phyloP scores from a whole-genome alignment of 2,113 vertebrate species.

The Chiloscyllium plagiosum region DNA sequence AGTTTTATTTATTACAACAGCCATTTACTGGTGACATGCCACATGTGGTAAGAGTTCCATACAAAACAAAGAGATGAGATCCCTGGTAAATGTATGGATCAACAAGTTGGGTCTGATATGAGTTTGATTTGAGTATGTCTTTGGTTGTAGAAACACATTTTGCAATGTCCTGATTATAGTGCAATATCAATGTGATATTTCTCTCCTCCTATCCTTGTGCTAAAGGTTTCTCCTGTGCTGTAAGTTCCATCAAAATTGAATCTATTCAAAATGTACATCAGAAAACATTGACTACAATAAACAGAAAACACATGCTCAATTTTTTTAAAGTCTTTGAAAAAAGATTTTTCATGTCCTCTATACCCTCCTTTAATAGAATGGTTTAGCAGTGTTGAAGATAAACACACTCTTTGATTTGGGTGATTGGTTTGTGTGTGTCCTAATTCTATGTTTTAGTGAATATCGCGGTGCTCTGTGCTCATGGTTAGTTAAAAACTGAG shows the following conservation, averaged over 20 bases:
- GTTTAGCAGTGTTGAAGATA: not conserved
- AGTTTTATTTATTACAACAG: not conserved
- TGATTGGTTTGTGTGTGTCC: not conserved
- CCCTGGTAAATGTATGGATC: too few relatives aligned
- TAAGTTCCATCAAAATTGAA: not conserved
- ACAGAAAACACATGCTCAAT: not conserved
- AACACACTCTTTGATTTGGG: not conserved
- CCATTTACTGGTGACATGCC: not conserved
- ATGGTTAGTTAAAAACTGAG: not conserved
- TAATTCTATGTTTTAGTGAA: not conserved
- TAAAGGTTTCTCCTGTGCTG: not conserved
- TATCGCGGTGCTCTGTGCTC: not conserved
- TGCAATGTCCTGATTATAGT: not conserved
- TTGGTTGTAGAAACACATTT: not conserved
- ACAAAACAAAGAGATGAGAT: not conserved
- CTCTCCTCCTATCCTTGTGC: not conserved
- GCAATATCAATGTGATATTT: not conserved
- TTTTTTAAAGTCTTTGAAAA: not conserved
- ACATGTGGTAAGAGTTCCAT: not conserved
- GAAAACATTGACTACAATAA: not conserved
- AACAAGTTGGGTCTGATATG: too few relatives aligned
- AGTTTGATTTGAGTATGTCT: not conserved
- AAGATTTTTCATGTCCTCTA: not conserved
- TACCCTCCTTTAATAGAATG: not conserved
- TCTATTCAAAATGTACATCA: not conserved